phyloP scores from a whole-genome alignment of 1,140 invertebrate species.

The Lepidotrigona ventralis region DNA sequence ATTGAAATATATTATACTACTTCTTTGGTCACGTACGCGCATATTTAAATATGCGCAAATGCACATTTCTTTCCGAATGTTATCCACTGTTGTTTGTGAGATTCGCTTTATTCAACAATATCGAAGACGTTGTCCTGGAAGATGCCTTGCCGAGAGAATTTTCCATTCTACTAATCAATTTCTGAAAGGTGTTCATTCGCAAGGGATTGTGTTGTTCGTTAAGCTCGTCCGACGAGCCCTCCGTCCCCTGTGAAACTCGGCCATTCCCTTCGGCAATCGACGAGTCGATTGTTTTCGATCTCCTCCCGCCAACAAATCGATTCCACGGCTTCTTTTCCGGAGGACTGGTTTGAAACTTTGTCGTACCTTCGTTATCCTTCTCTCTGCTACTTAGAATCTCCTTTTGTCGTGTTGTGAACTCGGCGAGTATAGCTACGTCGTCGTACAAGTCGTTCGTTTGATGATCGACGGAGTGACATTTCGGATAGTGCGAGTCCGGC shows the following conservation, averaged over 20 bases:
- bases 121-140: constrained; percentile 20
- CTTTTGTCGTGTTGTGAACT: constrained; percentile 63
- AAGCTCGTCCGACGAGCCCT: constrained; percentile 20
- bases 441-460: constrained; percentile 68
- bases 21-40: constrained; percentile 24
- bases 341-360: neutral
- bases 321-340: constrained; percentile 68
- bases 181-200: constrained; percentile 72
- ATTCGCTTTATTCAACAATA: constrained; percentile 27
- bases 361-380: constrained; percentile 6
- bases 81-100: constrained; percentile 31
- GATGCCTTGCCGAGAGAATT: constrained; percentile 69
- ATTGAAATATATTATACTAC: neutral
- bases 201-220: constrained; percentile 43
- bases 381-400: constrained; percentile 41
- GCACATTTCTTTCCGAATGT: neutral
- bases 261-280: constrained; percentile 35
- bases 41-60: neutral
- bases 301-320: constrained; percentile 65
- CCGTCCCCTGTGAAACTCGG: constrained; percentile 36
- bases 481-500: constrained; percentile 29
- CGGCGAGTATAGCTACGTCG: constrained; percentile 67
- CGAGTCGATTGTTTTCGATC: constrained; percentile 35
- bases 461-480: neutral
- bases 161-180: constrained; percentile 74